Base-by-base conservation (phyloP, 2,113 vertebrate species). In the Camelus dromedarius region DNA sequence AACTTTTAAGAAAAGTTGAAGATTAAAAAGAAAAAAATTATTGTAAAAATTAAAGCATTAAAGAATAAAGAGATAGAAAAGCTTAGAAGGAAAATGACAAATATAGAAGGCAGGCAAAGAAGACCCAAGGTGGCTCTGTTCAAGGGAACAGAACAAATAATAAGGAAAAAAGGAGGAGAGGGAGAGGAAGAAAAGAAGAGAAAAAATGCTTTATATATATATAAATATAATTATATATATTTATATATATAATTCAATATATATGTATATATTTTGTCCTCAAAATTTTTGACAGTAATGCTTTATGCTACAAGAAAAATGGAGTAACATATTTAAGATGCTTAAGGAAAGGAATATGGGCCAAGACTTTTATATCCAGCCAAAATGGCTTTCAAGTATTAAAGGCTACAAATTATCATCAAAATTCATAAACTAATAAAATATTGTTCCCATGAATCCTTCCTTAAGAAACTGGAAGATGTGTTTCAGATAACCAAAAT, bases 401-500 rank as follows among this genome's bases (percentile, higher is more conserved):
- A 87, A 46, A 76, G 48, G 12, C 48, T 66, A 58, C 8, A 77
- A 82, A 67, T 11, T 4, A 11, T 54, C 35, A 69, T 60, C 24
- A 85, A 85, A 80, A 67, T 20, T 72, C 10, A 67, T 89, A 24
- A 88, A 54, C 32, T 92, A 56, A 84, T 77, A 66, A 79, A 89
- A 73, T 54, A 92, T 16, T 69, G 8, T 58, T 83, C 42, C 13
- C 81, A 38, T 32, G 28, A 79, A 30, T 72, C 32, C 67, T 67
- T 89, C 66, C 35, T 89, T 62, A 46, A 73, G 64, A 92, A 94
- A 50, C 18, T 69, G 24, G 22, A 80, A 54, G 42, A 62, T 42
- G 32, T 22, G 35, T 75, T 81, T 95, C 76, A 88, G 76, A 89
- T 13, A 67, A 76, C 35, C 83, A 93, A 86, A 67, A 79, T 48